Conservation (phyloP, 2,888 invertebrate species). For the Brenthis hecate region DNA sequence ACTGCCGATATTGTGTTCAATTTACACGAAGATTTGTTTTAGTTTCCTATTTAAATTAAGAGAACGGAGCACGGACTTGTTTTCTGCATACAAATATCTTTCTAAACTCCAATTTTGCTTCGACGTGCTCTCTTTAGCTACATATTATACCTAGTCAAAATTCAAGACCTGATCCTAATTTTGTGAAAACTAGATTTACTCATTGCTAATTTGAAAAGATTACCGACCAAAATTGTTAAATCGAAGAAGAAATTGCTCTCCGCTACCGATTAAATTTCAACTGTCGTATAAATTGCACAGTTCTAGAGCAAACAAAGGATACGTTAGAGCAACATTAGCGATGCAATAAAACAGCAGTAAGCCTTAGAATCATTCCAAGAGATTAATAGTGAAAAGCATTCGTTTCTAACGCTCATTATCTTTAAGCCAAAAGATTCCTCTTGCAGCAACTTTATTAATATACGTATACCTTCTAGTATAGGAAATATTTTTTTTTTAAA, state of each 20-base stretch:
- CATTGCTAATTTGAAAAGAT: conserved; percentile 40
- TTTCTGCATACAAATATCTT: conserved; percentile 1
- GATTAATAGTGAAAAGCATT: conserved; percentile 52
- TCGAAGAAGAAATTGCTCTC: conserved; percentile 30
- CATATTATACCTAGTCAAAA: conserved; percentile 7
- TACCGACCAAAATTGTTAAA: conserved; percentile 31
- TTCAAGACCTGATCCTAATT: conserved; percentile 22
- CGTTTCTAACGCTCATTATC: conserved; percentile 43
- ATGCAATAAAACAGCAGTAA: conserved; percentile 56
- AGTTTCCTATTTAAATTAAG: conserved; percentile 4
- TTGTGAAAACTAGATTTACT: conserved; percentile 39
- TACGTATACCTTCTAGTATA: no score
- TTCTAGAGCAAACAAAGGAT: conserved; percentile 28
- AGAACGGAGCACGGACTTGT: not conserved
- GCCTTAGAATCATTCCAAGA: conserved; percentile 52
- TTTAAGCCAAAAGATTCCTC: not conserved
- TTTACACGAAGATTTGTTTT: conserved; percentile 12
- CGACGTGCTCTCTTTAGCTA: conserved; percentile 1
- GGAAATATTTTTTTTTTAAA: no score
- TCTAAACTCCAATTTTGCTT: not conserved
- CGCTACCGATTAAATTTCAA: conserved; percentile 36
- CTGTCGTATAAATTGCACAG: conserved; percentile 36
- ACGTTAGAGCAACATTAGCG: conserved; percentile 42
- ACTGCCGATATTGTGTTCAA: conserved; percentile 12
- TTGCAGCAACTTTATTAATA: not conserved